These are phyloP conservation scores for Calliphora vicina DNA, from an alignment of 1,140 invertebrate species.

Conservation along the genomic window DNA sequence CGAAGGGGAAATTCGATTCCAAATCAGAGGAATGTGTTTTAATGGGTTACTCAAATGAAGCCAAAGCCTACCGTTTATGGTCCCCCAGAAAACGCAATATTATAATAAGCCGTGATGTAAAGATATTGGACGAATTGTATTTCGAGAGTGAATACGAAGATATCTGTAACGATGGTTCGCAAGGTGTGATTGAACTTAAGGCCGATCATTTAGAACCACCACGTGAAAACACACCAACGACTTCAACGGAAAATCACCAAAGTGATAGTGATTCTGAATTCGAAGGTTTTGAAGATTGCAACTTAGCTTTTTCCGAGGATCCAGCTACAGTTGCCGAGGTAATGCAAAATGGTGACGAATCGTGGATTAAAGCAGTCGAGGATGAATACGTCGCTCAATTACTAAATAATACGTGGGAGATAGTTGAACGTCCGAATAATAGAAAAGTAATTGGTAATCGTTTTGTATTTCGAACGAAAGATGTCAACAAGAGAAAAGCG, in stretches of 20 bases:
- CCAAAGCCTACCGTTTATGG: constrained; percentile 36
- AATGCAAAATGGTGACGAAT: not conserved
- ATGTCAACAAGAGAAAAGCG: constrained; percentile 56
- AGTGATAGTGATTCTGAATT: not conserved
- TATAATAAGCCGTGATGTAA: constrained; percentile 43
- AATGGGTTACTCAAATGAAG: constrained; percentile 34
- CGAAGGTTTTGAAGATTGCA: not conserved
- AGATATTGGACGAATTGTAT: constrained; percentile 11
- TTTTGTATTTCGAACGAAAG: constrained; percentile 57
- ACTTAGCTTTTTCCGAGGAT: not conserved
- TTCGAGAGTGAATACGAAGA: not conserved
- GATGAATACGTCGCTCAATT: constrained; percentile 51
- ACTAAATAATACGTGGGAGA: constrained; percentile 51
- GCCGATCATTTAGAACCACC: not conserved
- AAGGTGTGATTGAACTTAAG: not conserved
- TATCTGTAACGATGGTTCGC: not conserved
- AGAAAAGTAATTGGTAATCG: constrained; percentile 43
- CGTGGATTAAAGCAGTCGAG: constrained; percentile 50
- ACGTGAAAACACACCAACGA: not conserved
- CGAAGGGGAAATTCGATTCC: constrained; percentile 35
- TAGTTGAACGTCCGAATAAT: constrained; percentile 48
- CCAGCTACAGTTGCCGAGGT: not conserved
- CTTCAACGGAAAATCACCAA: not conserved
- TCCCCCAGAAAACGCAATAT: constrained; percentile 44
- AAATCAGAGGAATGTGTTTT: constrained; percentile 27